Conservation (phyloP, 2,113 vertebrate genomes). For the Cichladusa arquata region DNA sequence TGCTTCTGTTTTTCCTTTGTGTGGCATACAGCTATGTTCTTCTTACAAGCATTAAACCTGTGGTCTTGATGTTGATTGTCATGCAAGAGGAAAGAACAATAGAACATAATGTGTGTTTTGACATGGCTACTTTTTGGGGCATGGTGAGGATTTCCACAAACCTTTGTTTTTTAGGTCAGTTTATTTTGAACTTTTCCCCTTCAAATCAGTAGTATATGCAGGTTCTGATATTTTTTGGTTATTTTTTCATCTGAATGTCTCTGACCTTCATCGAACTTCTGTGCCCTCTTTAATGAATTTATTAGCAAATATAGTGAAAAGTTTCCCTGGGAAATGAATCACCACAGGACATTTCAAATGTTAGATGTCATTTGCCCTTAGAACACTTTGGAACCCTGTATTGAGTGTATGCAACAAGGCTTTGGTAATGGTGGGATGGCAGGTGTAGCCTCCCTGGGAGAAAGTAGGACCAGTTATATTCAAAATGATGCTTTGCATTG, state of each 20-base stretch:
- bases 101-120: not conserved
- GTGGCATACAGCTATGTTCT: not conserved
- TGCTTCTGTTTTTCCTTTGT: not conserved
- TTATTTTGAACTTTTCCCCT: not conserved
- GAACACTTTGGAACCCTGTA: not conserved
- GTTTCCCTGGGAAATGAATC: not conserved
- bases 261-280: not conserved
- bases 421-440: not conserved
- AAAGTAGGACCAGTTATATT: not conserved
- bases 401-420: not conserved
- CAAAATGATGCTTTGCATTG: not conserved
- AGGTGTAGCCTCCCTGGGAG: not conserved
- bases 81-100: not conserved
- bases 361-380: not conserved
- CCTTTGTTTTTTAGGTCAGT: not conserved
- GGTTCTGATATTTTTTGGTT: not conserved
- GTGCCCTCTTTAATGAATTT: not conserved
- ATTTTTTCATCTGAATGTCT: not conserved
- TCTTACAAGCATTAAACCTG: not conserved
- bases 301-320: not conserved
- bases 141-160: not conserved
- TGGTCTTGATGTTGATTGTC: not conserved
- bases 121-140: not conserved
- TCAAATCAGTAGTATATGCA: not conserved
- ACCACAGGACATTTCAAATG: not conserved